These are phyloP conservation scores for Porites lutea DNA, from an alignment of 64 coral and sea anemone genomes.

Conservation along the genomic window DNA sequence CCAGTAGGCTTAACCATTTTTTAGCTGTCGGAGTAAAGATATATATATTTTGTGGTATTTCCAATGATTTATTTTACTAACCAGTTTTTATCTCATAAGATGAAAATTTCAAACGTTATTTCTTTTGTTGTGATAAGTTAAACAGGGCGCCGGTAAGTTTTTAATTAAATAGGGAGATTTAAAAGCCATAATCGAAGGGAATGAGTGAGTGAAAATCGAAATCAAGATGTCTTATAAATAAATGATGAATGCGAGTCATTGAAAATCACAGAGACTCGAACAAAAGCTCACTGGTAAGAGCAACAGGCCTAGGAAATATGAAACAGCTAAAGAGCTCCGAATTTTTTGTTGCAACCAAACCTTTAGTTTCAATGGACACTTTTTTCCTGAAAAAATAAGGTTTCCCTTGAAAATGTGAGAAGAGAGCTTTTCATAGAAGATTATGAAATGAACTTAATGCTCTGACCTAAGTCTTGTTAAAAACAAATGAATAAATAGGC, in stretches of 20 bases:
- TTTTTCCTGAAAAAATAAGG: too few species aligned
- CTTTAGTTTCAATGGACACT: not conserved
- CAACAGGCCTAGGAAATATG: not conserved
- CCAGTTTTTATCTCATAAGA: not conserved
- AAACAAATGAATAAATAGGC: too few species aligned
- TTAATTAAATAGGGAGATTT: not conserved
- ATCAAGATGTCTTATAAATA: conserved; percentile 34
- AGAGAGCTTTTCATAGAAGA: too few species aligned
- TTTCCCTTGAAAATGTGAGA: too few species aligned
- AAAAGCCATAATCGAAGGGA: not conserved
- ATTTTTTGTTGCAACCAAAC: not conserved
- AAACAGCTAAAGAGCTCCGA: not conserved
- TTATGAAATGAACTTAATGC: too few species aligned
- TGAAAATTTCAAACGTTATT: not conserved
- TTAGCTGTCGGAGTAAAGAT: too few species aligned
- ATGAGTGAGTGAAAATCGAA: not conserved
- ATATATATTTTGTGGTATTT: too few species aligned
- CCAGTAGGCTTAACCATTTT: too few species aligned
- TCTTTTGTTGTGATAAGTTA: not conserved
- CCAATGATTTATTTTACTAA: too few species aligned
- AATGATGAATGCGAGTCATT: not conserved
- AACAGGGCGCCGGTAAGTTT: not conserved
- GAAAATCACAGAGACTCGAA: conserved; percentile 31
- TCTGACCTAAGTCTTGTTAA: too few species aligned
- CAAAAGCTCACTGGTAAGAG: conserved; percentile 10